These are phyloP conservation scores for Epinotia demarniana DNA, from an alignment of 2,888 invertebrate genomes.

Conservation along the genomic window DNA sequence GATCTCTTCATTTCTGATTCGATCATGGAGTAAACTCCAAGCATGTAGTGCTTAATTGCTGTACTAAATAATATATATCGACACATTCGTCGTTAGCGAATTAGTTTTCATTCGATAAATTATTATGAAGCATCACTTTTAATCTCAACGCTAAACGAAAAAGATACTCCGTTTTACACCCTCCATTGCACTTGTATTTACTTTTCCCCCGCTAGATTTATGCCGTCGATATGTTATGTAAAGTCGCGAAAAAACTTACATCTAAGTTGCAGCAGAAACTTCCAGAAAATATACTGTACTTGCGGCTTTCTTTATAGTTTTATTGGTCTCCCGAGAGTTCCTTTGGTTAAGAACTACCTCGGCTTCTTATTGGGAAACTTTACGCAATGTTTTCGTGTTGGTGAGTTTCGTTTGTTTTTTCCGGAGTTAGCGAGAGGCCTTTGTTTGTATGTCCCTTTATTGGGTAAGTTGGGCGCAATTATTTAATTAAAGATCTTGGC, in stretches of 20 bases:
- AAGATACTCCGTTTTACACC: not conserved
- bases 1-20: no score
- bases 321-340: constrained; percentile 52
- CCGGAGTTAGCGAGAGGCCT: constrained; percentile 18
- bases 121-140: no score
- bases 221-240: constrained; percentile 28
- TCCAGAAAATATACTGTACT: constrained; percentile 45
- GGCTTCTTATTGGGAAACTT: constrained; percentile 52
- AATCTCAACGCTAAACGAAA: no score
- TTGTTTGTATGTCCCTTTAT: constrained; percentile 33
- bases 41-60: no score
- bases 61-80: no score
- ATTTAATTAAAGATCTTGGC: constrained; percentile 16
- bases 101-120: no score
- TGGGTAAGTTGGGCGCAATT: constrained; percentile 30
- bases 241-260: constrained; percentile 36
- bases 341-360: constrained; percentile 57
- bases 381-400: constrained; percentile 46
- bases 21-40: no score
- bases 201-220: constrained; percentile 7
- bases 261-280: constrained; percentile 36
- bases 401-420: constrained; percentile 39
- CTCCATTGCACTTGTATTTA: constrained; percentile 1
- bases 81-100: no score
- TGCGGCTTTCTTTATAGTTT: constrained; percentile 54